phyloP scores from a whole-genome alignment of 2,888 invertebrate species.

The Capitulum mitella region DNA sequence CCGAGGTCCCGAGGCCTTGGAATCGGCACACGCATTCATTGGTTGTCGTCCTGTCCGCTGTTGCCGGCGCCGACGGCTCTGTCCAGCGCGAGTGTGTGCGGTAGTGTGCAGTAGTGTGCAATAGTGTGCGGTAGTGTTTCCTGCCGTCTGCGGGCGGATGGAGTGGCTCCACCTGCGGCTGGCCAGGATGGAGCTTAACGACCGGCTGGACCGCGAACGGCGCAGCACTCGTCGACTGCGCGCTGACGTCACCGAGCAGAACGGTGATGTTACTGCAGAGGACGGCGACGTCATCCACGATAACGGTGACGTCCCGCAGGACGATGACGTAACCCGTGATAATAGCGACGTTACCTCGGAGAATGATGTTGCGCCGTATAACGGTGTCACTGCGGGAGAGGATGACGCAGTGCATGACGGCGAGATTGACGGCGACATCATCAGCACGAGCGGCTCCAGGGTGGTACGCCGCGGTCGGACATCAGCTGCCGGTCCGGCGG shows the following conservation, averaged over 20 bases:
- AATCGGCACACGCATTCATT: too few relatives aligned
- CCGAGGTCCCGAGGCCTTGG: too few relatives aligned
- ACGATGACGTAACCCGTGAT: background rate
- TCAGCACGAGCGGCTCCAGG: background rate
- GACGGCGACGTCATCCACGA: background rate
- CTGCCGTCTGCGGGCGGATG: background rate
- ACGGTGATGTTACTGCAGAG: background rate
- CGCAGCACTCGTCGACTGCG: background rate
- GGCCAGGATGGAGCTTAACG: background rate
- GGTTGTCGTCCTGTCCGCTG: too few relatives aligned
- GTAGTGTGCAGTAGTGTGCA: background rate
- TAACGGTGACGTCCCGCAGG: background rate
- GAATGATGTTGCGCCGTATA: background rate
- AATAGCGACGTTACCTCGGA: background rate
- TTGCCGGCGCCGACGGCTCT: too few relatives aligned
- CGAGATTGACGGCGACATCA: background rate
- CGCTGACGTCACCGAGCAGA: background rate
- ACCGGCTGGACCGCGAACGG: background rate
- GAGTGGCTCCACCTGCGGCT: background rate
- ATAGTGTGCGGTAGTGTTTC: background rate
- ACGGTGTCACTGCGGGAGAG: background rate
- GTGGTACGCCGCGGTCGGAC: background rate
- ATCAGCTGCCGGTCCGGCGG: background rate
- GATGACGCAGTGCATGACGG: background rate
- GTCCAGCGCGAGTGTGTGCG: background rate